A percentile compares a stretch with the other conserved stretches of the same genome.
phyloP scores from a whole-genome alignment of 1,140 invertebrate genomes.

The Euwallacea similis region DNA sequence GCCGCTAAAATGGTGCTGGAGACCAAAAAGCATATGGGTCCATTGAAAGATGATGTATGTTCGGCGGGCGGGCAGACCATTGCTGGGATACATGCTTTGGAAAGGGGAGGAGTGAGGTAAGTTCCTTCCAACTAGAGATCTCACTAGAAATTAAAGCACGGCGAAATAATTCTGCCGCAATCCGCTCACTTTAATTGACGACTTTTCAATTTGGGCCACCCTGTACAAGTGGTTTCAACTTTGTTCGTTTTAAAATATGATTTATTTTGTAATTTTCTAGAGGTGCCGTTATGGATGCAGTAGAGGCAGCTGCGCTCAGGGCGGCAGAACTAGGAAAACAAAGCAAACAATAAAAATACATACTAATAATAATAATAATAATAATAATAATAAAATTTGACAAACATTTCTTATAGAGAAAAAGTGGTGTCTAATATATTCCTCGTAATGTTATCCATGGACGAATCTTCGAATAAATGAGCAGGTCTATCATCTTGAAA shows the following conservation, averaged over 20 bases:
- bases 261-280: constrained; percentile 52
- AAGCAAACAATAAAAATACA: constrained; percentile 28
- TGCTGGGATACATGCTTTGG: constrained; percentile 83
- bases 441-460: too few species aligned
- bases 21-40: constrained; percentile 78
- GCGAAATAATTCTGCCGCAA: too few species aligned
- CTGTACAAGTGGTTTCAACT: too few species aligned
- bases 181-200: too few species aligned
- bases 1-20: constrained; percentile 90
- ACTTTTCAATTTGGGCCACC: too few species aligned
- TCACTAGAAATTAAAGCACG: too few species aligned
- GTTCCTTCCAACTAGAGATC: background rate
- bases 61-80: constrained; percentile 93
- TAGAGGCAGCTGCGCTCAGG: constrained; percentile 67
- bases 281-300: constrained; percentile 69
- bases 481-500: too few species aligned
- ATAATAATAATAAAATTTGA: too few species aligned
- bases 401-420: too few species aligned
- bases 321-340: constrained; percentile 59
- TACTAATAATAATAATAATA: too few species aligned
- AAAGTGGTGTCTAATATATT: too few species aligned
- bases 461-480: too few species aligned
- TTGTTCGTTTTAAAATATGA: background rate
- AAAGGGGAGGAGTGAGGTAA: constrained; percentile 79
- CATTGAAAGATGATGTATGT: constrained; percentile 92